Percentiles rank a stretch among this genome's conserved stretches.
These are phyloP conservation scores for Sebastes kiyomatsui DNA, from an alignment of 2,797 vertebrate genomes.

Conservation along the genomic window DNA sequence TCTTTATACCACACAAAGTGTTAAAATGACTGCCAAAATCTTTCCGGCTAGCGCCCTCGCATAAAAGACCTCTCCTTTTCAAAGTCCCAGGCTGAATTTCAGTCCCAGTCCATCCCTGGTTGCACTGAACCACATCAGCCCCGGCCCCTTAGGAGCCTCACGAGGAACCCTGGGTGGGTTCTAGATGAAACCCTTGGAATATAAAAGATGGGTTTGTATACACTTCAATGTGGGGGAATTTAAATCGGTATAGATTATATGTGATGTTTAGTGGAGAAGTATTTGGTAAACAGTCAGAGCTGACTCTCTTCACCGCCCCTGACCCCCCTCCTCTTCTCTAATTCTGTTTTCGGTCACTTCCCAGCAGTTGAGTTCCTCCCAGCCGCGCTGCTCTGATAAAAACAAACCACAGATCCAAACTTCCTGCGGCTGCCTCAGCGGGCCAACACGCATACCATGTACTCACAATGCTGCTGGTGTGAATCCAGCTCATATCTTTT, in stretches of 20 bases:
- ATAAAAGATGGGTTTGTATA: too few relatives aligned
- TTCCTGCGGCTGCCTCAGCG: slow-evolving; percentile 37
- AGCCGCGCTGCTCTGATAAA: slow-evolving; percentile 18
- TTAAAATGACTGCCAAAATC: too few relatives aligned
- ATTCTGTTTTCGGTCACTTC: slow-evolving; percentile 15
- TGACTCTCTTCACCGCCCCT: background rate
- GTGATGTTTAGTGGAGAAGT: background rate
- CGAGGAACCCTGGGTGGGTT: too few relatives aligned
- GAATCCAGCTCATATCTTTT: slow-evolving; percentile 35
- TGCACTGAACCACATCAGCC: too few relatives aligned
- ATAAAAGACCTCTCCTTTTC: background rate
- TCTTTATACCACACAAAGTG: too few relatives aligned
- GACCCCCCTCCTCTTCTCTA: background rate
- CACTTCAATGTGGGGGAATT: background rate
- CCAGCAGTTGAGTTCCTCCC: slow-evolving; percentile 38
- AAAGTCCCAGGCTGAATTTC: background rate
- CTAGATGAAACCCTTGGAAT: too few relatives aligned
- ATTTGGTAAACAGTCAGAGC: background rate
- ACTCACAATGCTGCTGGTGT: background rate
- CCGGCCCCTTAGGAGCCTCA: too few relatives aligned
- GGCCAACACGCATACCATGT: background rate
- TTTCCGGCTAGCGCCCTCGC: too few relatives aligned
- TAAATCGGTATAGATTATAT: background rate
- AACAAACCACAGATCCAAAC: slow-evolving; percentile 55
- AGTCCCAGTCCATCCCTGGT: too few relatives aligned